Evolutionary conservation across 1,140 invertebrate genomes (phyloP), one percentile per base, ranked within the genome.

Genomic region (Diachasmimorpha longicaudata): DNA sequence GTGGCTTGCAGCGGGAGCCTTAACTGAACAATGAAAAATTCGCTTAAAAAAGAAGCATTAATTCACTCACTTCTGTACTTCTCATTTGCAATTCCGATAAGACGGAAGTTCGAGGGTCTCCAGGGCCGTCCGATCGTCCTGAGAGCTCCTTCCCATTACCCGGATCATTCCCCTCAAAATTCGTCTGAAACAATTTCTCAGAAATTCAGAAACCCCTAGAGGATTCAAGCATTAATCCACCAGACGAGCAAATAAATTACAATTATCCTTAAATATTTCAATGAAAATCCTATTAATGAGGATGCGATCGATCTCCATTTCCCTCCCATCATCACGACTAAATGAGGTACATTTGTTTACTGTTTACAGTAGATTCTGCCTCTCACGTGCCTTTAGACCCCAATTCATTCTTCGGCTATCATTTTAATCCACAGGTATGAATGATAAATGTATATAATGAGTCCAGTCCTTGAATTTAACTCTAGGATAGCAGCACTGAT

Each of bases 11-110:
- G 6, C 31, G 2, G 4, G 9, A 42, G 1, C 13, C 39, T 42
- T 10, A 42, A 42, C 13, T 13, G 39, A 42, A 42, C 4, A 42
- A 42, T 39, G 4, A 13, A 9, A 6, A 42, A 42, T 42, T 42
- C 39, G 4, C 11, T 42, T 11, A 10, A 10, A 13, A 42, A 42
- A 39, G 4, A 42, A 39, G 19, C 21, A 44, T 52, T 36, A 36
- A 37, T 39, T 42, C 72, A 76, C 81, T 85, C 83, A 88, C 88
- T 79, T 88, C 87, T 25, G 86, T 86, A 70, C 87, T 89, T 39
- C 87, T 82, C 66, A 88, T 75, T 55, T 86, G 84, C 55, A 87
- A 79, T 66, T 88, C 86, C 25, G 86, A 86, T 68, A 88, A 77
- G 25, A 86, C 75, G 14, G 87, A 87, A 6, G 82, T 81, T 67